These are phyloP conservation scores for Tragelaphus buxtoni DNA, from an alignment of 2,113 vertebrate species.

Conservation along the genomic window DNA sequence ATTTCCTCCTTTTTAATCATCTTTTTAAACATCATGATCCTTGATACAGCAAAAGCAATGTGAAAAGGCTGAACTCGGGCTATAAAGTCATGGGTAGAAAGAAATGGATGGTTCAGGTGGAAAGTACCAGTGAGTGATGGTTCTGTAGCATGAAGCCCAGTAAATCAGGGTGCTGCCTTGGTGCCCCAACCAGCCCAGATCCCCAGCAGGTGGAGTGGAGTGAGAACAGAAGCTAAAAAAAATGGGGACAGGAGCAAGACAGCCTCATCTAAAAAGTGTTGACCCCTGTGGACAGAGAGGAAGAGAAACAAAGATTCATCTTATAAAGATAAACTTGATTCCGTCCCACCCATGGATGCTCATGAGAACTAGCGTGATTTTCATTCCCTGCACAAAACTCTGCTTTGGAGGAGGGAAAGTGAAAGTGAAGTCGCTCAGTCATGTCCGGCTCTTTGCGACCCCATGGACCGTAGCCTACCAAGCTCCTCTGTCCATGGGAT, in stretches of 20 bases:
- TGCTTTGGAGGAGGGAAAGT: background rate
- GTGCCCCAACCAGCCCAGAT: background rate
- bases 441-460: no score
- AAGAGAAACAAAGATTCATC: background rate
- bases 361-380: background rate
- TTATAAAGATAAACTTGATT: background rate
- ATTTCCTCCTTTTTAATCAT: background rate
- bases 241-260: background rate
- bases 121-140: accelerated
- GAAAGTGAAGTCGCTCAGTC: no score
- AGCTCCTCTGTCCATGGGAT: no score
- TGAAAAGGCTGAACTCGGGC: background rate
- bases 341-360: no score
- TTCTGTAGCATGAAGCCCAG: background rate
- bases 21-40: background rate
- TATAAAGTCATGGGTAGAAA: background rate
- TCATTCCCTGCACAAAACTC: background rate
- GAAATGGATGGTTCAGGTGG: background rate
- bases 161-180: background rate
- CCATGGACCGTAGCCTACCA: no score
- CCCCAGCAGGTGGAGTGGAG: background rate
- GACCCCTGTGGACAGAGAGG: background rate
- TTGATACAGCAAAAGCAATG: background rate
- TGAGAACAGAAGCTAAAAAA: background rate
- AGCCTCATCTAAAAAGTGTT: background rate